Evolutionary conservation across 2,888 invertebrate genomes (phyloP).

Genomic region (Osmoderma eremita): DNA sequence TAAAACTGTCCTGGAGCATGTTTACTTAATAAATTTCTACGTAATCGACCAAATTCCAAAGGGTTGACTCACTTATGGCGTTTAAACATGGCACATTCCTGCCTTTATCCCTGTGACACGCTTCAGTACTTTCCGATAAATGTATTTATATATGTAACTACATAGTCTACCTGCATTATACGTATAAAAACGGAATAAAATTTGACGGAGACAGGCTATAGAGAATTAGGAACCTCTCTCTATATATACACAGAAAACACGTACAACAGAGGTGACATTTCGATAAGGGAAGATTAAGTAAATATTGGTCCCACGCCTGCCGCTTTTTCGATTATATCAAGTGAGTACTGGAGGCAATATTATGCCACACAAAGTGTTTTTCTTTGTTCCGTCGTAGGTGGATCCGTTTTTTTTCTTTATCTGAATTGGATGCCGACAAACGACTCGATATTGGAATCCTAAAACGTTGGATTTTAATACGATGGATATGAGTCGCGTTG

Average conservation of each 20-base stretch:
- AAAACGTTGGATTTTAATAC: constrained; percentile 27
- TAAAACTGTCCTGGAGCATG: not conserved
- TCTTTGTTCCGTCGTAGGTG: constrained; percentile 35
- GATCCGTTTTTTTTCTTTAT: constrained; percentile 26
- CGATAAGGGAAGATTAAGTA: constrained; percentile 34
- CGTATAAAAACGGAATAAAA: constrained; percentile 14
- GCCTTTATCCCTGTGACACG: constrained; percentile 18
- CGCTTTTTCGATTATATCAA: constrained; percentile 28
- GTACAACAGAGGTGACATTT: constrained; percentile 26
- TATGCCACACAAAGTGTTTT: constrained; percentile 38
- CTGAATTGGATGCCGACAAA: constrained; percentile 27
- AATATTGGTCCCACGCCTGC: constrained; percentile 34
- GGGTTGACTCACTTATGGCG: constrained; percentile 27
- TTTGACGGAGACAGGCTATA: constrained; percentile 1
- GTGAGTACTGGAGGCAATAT: constrained; percentile 14
- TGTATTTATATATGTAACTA: not conserved
- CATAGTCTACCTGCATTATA: not conserved
- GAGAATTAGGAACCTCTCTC: too few relatives aligned
- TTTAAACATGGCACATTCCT: not conserved
- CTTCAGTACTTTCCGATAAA: constrained; percentile 17
- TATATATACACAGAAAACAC: not conserved
- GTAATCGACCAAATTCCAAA: constrained; percentile 19
- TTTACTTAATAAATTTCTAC: constrained; percentile 2
- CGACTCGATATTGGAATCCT: constrained; percentile 20
- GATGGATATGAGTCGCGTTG: not conserved